phyloP scores from a whole-genome alignment of 2,888 invertebrate genomes.

The Andrena flavipes region DNA sequence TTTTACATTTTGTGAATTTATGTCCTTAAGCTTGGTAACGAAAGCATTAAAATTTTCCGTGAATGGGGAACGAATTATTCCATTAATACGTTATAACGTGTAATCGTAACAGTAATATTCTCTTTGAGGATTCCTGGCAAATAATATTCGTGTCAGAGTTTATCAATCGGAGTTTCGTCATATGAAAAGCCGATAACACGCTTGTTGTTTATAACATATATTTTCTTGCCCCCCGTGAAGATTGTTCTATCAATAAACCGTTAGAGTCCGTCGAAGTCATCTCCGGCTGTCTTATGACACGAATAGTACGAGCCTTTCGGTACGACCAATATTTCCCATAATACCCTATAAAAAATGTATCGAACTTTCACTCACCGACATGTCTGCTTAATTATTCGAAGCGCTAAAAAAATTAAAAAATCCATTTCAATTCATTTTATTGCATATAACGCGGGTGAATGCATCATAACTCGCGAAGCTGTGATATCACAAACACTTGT shows the following conservation, averaged over 20 bases:
- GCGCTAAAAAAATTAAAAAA: background rate
- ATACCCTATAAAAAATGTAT: background rate
- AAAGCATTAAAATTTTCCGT: background rate
- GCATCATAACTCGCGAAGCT: background rate
- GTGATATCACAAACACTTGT: no score
- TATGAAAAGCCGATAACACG: conserved; percentile 10
- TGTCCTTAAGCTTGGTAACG: background rate
- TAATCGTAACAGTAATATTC: background rate
- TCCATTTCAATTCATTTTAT: background rate
- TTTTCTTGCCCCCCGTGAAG: conserved; percentile 36
- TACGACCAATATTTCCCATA: conserved; percentile 59
- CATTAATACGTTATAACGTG: background rate
- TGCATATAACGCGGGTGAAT: background rate
- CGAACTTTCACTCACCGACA: background rate
- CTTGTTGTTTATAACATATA: conserved; percentile 20
- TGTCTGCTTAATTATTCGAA: background rate
- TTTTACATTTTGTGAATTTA: background rate
- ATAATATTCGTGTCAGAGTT: conserved; percentile 60
- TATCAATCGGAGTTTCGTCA: conserved; percentile 56
- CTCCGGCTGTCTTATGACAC: conserved; percentile 67
- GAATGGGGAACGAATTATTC: background rate
- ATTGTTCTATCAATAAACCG: conserved; percentile 27
- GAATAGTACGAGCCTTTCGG: conserved; percentile 67
- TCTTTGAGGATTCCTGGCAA: conserved; percentile 5
- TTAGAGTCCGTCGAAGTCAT: conserved; percentile 60